phyloP scores from a whole-genome alignment of 2,888 invertebrate genomes.

The Calameuta filiformis region DNA sequence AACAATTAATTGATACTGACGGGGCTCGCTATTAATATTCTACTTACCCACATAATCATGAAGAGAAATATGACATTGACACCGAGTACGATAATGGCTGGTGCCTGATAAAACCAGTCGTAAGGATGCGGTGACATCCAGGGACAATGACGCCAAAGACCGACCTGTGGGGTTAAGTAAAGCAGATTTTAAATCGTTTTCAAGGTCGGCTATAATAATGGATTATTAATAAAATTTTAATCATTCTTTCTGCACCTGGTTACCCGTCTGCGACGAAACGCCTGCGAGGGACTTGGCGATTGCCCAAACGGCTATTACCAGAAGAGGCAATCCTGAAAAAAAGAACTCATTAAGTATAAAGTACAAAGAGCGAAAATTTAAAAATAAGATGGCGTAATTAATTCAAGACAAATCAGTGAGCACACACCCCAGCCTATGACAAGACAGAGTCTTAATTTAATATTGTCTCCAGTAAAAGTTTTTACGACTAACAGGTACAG shows the following conservation, averaged over 20 bases:
- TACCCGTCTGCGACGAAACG: background rate
- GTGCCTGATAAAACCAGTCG: constrained; percentile 90
- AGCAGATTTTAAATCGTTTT: background rate
- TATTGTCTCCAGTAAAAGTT: constrained; percentile 87
- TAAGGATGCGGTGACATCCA: constrained; percentile 85
- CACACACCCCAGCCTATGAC: constrained; percentile 90
- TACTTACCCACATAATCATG: constrained; percentile 88
- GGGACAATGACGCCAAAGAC: constrained; percentile 70
- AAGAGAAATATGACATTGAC: constrained; percentile 86
- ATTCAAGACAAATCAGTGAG: constrained; percentile 9
- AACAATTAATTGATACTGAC: background rate
- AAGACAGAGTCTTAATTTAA: constrained; percentile 83
- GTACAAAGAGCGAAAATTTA: background rate
- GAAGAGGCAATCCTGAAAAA: constrained; percentile 70
- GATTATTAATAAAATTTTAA: background rate
- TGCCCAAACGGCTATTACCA: constrained; percentile 71
- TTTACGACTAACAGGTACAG: constrained; percentile 89
- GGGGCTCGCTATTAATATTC: background rate
- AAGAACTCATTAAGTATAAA: constrained; percentile 8
- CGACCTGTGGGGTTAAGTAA: constrained; percentile 29
- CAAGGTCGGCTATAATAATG: background rate
- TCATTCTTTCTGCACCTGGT: constrained; percentile 4
- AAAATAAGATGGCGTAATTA: background rate
- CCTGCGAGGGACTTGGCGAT: constrained; percentile 66
- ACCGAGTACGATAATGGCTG: constrained; percentile 83